A percentile compares a stretch with the other conserved stretches of the same genome.
Evolutionary conservation across 2,113 vertebrate genomes (phyloP).

Genomic region (Sialia sialis): DNA sequence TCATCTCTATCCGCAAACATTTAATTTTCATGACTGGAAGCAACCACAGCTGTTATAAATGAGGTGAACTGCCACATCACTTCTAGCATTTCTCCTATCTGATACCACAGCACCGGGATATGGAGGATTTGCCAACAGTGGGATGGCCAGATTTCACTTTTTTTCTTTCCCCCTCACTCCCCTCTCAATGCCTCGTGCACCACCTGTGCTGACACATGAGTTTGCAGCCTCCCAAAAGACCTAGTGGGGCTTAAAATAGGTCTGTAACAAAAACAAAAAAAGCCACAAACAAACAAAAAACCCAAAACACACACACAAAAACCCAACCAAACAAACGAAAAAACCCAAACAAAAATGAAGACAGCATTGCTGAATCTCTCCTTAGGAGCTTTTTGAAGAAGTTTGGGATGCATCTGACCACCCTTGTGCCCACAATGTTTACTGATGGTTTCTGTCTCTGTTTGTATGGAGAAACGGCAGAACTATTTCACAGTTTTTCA

Average conservation of each 20-base stretch:
- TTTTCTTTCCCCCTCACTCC: not conserved
- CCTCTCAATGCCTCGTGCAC: accelerated
- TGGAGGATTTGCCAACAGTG: not conserved
- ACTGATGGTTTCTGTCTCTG: not conserved
- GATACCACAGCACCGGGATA: not conserved
- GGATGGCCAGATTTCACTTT: not conserved
- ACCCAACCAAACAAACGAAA: not conserved
- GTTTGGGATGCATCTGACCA: not conserved
- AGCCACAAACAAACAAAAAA: not conserved
- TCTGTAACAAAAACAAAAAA: not conserved
- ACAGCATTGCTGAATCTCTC: not conserved
- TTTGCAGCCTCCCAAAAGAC: not conserved
- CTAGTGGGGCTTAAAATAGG: not conserved
- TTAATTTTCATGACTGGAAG: not conserved
- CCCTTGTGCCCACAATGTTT: not conserved
- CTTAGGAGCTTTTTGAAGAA: not conserved
- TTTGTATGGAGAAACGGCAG: not conserved
- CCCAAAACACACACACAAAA: too few relatives aligned
- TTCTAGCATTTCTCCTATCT: not conserved
- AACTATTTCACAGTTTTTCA: not conserved
- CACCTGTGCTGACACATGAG: not conserved
- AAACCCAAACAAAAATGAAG: not conserved
- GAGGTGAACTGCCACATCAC: not conserved
- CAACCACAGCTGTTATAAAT: not conserved
- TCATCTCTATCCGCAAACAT: not conserved